phyloP scores from a whole-genome alignment of 2,113 vertebrate species.

The Struthio camelus region DNA sequence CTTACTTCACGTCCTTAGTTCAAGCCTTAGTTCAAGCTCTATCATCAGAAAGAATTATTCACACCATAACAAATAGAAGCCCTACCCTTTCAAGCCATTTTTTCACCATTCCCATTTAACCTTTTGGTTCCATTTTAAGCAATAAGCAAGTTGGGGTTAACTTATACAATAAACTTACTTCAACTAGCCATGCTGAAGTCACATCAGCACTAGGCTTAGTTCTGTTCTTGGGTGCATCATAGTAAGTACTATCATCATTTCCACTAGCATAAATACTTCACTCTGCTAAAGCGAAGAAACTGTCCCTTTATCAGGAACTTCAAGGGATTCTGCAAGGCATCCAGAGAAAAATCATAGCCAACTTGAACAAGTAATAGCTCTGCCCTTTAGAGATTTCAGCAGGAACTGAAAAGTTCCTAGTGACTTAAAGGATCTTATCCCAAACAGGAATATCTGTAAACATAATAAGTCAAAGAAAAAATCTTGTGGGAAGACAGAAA shows the following conservation, averaged over 20 bases:
- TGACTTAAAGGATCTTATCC: neutral
- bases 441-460: conserved; percentile 12
- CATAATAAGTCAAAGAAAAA: neutral
- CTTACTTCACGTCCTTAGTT: neutral
- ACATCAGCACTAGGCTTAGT: neutral
- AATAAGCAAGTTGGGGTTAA: neutral
- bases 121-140: neutral
- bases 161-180: neutral
- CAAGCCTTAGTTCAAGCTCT: neutral
- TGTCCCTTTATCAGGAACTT: neutral
- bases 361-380: neutral
- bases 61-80: neutral
- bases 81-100: neutral
- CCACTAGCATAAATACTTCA: neutral
- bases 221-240: neutral
- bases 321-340: neutral
- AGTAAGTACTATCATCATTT: neutral
- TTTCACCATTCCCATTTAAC: neutral
- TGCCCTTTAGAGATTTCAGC: neutral
- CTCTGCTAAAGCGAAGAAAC: neutral
- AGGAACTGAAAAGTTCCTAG: neutral
- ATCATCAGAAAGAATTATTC: neutral
- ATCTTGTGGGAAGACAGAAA: neutral
- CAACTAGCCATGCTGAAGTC: neutral
- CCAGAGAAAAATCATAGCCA: neutral